A percentile compares a stretch with the other conserved stretches of the same genome.
Evolutionary conservation across 2,113 vertebrate genomes (phyloP).

Genomic region (Aptenodytes patagonicus): DNA sequence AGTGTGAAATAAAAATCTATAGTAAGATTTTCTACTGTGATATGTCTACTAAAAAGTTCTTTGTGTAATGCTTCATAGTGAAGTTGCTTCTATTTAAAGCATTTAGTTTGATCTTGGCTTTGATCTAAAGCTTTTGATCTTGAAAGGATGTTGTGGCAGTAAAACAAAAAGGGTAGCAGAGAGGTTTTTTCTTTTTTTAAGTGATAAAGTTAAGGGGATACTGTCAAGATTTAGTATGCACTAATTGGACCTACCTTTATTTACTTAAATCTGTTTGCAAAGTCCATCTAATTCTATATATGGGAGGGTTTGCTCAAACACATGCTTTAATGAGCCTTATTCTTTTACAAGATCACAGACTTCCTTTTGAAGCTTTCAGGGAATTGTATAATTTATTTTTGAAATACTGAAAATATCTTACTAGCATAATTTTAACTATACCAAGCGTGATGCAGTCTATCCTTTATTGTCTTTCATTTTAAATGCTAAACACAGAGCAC

Average conservation of each 20-base stretch:
- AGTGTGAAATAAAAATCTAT: conserved; percentile 47
- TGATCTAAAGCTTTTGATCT: conserved; percentile 83
- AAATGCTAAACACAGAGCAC: background rate
- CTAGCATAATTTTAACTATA: background rate
- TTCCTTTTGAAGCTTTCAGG: background rate
- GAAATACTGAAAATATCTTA: background rate
- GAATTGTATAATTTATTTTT: background rate
- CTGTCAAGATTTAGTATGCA: conserved; percentile 19
- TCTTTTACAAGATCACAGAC: background rate
- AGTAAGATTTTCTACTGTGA: conserved; percentile 59
- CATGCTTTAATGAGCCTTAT: background rate
- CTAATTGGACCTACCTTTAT: background rate
- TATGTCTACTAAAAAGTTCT: conserved; percentile 8
- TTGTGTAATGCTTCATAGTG: conserved; percentile 57
- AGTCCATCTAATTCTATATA: background rate
- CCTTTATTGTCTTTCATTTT: background rate
- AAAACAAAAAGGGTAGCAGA: conserved; percentile 55
- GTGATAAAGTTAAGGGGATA: conserved; percentile 56
- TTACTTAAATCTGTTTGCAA: background rate
- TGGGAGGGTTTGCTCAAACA: background rate
- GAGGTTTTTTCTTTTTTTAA: background rate
- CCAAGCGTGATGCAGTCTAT: background rate
- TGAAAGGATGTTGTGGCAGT: conserved; percentile 71
- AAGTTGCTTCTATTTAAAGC: conserved; percentile 76
- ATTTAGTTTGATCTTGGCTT: conserved; percentile 75